Percentiles rank a stretch among this genome's conserved stretches.
Evolutionary conservation across 2,888 invertebrate genomes (phyloP).

Genomic region (Lepidocyrtinus sp.): DNA sequence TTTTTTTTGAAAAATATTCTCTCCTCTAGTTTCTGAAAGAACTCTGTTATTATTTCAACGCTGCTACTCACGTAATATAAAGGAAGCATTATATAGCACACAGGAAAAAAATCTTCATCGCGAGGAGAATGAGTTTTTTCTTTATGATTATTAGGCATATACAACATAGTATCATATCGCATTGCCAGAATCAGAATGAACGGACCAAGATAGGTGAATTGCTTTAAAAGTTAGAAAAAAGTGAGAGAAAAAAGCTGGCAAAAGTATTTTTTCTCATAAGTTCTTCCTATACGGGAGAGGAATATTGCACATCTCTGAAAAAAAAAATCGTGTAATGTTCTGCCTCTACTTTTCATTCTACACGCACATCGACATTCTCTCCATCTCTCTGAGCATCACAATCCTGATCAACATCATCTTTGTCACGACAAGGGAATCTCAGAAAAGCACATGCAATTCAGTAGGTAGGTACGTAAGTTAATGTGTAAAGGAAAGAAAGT

Average conservation of each 20-base stretch:
- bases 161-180: no score
- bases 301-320: not conserved
- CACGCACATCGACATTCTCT: not conserved
- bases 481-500: constrained; percentile 32
- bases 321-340: not conserved
- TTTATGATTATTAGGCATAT: constrained; percentile 35
- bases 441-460: constrained; percentile 42
- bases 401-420: not conserved
- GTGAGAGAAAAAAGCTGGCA: not conserved
- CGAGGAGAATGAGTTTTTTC: not conserved
- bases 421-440: not conserved
- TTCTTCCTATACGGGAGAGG: not conserved
- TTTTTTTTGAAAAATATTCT: no score
- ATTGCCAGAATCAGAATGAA: not conserved
- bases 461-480: constrained; percentile 25
- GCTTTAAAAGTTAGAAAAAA: not conserved
- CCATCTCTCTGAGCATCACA: no score
- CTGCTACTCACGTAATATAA: no score
- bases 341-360: not conserved
- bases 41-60: not conserved
- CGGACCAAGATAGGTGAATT: not conserved
- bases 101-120: not conserved
- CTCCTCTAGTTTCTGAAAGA: no score
- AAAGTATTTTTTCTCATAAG: constrained; percentile 2
- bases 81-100: not conserved